Evolutionary conservation across 2,113 vertebrate genomes (phyloP).

Genomic region (Scatophagus argus): DNA sequence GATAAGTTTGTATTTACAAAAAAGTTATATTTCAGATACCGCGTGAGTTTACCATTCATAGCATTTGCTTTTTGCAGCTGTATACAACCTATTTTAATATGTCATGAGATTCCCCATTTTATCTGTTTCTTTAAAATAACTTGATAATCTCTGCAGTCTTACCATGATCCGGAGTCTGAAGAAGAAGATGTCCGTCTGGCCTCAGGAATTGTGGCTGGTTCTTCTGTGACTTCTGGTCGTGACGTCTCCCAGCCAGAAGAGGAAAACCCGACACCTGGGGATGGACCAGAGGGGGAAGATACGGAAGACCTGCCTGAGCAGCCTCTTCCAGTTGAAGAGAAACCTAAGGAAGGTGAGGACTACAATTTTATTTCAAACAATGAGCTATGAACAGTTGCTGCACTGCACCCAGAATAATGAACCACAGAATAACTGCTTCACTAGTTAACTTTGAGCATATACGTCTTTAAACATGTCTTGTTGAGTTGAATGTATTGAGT

Average conservation of each 20-base stretch:
- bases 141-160: conserved; percentile 59
- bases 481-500: rapidly evolving
- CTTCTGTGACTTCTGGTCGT: conserved; percentile 43
- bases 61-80: background rate
- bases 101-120: rapidly evolving
- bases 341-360: conserved; percentile 75
- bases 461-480: background rate
- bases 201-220: conserved; percentile 80
- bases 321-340: conserved; percentile 70
- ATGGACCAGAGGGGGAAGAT: conserved; percentile 67
- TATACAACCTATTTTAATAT: background rate
- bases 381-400: background rate
- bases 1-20: background rate
- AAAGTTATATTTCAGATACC: background rate
- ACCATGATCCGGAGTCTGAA: conserved; percentile 77
- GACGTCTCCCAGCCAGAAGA: conserved; percentile 52
- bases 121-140: background rate
- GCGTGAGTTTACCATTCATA: background rate
- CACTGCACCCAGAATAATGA: background rate
- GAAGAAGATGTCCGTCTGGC: conserved; percentile 85
- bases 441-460: background rate
- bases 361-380: background rate
- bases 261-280: conserved; percentile 11
- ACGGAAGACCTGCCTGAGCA: conserved; percentile 82
- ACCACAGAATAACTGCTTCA: background rate